Percentiles rank a stretch among this genome's conserved stretches.
These are phyloP conservation scores for Oscheius sp. DNA, from an alignment of 2,888 invertebrate species.

Conservation along the genomic window DNA sequence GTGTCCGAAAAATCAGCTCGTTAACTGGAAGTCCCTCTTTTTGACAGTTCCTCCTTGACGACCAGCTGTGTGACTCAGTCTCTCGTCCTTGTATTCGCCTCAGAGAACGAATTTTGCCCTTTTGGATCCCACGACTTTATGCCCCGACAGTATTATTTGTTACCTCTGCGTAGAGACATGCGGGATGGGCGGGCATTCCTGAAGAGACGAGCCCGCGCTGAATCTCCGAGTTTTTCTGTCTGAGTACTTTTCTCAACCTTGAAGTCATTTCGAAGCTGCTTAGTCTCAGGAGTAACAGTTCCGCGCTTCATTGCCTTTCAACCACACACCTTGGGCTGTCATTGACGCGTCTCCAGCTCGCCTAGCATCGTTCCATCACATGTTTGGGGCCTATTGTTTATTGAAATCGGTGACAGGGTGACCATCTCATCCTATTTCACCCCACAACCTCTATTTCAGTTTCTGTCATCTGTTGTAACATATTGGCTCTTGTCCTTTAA, in stretches of 20 bases:
- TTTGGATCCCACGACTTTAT: background rate
- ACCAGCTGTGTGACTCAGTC: constrained; percentile 15
- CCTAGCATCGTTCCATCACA: too few relatives aligned
- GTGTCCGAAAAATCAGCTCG: constrained; percentile 32
- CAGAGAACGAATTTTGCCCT: background rate
- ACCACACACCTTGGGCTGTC: constrained; percentile 5
- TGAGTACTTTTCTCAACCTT: background rate
- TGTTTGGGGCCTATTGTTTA: too few relatives aligned
- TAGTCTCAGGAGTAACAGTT: background rate
- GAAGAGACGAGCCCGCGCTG: background rate
- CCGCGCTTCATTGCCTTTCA: background rate
- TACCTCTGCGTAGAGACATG: constrained; percentile 4
- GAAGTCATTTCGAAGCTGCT: background rate
- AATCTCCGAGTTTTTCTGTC: background rate
- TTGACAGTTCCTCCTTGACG: constrained; percentile 22
- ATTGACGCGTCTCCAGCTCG: too few relatives aligned
- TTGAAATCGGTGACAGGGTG: too few relatives aligned
- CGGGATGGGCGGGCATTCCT: constrained; percentile 3
- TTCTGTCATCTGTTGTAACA: too few relatives aligned
- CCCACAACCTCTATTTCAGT: too few relatives aligned
- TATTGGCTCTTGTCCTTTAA: too few relatives aligned
- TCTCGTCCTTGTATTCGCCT: background rate
- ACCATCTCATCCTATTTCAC: too few relatives aligned
- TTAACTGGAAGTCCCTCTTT: constrained; percentile 23
- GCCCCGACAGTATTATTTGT: background rate